These are phyloP conservation scores for Hofmannophila pseudospretella DNA, from an alignment of 2,888 invertebrate species.

Conservation along the genomic window DNA sequence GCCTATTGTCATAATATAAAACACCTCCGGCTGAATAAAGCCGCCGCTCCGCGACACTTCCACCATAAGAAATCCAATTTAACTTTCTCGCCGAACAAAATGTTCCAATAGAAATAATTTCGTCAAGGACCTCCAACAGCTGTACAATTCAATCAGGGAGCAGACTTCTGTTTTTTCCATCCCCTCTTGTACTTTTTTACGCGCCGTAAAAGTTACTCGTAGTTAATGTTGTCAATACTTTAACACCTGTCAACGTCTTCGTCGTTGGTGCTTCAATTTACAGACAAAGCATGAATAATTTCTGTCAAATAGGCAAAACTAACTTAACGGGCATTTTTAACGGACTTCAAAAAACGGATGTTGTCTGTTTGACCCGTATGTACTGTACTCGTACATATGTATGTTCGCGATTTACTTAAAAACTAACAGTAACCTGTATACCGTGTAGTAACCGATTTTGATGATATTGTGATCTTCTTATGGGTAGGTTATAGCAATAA, in stretches of 20 bases:
- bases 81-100: slow-evolving; percentile 73
- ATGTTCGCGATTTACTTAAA: no score
- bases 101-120: slow-evolving; percentile 75
- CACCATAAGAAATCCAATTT: slow-evolving; percentile 76
- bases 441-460: no score
- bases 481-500: no score
- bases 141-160: slow-evolving; percentile 71
- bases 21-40: slow-evolving; percentile 53
- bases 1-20: slow-evolving; percentile 59
- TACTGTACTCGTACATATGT: no score
- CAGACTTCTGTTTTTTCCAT: slow-evolving; percentile 54
- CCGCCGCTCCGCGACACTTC: slow-evolving; percentile 50
- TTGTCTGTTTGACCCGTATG: no score
- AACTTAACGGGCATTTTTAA: no score
- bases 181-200: slow-evolving; percentile 37
- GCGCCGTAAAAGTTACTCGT: slow-evolving; percentile 43
- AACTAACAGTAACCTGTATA: no score
- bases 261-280: no score
- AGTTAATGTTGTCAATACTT: slow-evolving; percentile 50
- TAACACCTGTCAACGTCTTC: slow-evolving; percentile 34
- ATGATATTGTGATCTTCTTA: no score
- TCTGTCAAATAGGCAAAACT: no score
- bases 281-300: no score
- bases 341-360: no score
- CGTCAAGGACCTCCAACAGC: slow-evolving; percentile 67